phyloP scores from a whole-genome alignment of 2,797 vertebrate species.

The Sebastes melanostomus region DNA sequence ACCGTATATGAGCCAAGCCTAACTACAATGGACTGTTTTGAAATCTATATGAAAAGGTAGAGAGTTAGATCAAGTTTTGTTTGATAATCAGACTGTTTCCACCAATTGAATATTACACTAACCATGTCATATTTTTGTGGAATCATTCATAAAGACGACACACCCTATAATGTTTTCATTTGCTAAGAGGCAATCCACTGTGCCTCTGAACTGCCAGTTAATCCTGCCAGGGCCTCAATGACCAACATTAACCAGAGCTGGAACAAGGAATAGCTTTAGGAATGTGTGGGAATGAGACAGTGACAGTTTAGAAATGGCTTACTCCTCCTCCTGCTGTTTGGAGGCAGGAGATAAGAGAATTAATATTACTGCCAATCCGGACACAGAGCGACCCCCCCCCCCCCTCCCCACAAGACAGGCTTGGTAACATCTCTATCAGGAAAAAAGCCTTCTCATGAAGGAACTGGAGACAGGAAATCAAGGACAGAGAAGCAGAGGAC shows the following conservation, averaged over 20 bases:
- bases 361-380: conserved; percentile 55
- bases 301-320: conserved; percentile 50
- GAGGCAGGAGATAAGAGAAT: conserved; percentile 78
- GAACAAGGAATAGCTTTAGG: conserved; percentile 24
- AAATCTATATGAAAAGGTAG: background rate
- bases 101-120: background rate
- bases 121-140: background rate
- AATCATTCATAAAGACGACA: background rate
- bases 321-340: conserved; percentile 67
- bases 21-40: background rate
- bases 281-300: conserved; percentile 33
- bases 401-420: conserved; percentile 31
- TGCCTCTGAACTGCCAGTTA: conserved; percentile 3
- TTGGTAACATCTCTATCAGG: conserved; percentile 64
- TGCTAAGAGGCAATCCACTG: background rate
- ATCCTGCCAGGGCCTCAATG: conserved; percentile 33
- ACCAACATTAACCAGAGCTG: conserved; percentile 26
- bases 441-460: conserved; percentile 32
- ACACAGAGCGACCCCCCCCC: conserved; percentile 30
- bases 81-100: background rate
- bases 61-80: background rate
- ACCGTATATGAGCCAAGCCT: background rate
- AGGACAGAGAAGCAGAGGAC: conserved; percentile 37
- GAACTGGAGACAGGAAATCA: conserved; percentile 44
- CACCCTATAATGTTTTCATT: conserved; percentile 1